These are phyloP conservation scores for Lasioglossum albipes DNA, from an alignment of 1,140 invertebrate genomes.

Conservation along the genomic window DNA sequence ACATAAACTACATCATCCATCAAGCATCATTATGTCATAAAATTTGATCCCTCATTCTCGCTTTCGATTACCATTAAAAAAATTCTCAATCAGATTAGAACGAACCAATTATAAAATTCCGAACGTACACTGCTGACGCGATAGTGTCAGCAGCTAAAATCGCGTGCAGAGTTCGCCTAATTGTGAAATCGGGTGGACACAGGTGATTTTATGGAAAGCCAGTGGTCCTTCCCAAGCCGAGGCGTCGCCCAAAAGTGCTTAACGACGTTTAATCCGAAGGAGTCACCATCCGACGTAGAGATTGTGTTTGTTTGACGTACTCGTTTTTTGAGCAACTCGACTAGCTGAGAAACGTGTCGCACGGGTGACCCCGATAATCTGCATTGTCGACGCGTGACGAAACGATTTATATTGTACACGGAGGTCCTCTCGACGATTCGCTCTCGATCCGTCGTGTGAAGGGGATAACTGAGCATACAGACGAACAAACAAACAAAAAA, in stretches of 20 bases:
- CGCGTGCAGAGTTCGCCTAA: too few species aligned
- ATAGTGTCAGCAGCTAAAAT: too few species aligned
- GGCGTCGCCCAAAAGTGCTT: slow-evolving; percentile 34
- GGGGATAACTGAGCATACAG: slow-evolving; percentile 26
- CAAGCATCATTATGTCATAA: too few species aligned
- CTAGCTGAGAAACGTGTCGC: slow-evolving; percentile 2
- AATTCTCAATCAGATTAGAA: too few species aligned
- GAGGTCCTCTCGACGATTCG: slow-evolving; percentile 48
- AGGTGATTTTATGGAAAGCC: neutral
- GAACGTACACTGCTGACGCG: too few species aligned
- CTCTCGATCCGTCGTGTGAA: slow-evolving; percentile 40
- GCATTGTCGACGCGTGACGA: slow-evolving; percentile 18
- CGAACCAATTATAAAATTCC: too few species aligned
- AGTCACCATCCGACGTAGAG: slow-evolving; percentile 32
- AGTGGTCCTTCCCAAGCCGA: neutral
- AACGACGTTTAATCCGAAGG: slow-evolving; percentile 25
- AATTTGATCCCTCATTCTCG: too few species aligned
- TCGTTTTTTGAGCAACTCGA: slow-evolving; percentile 31
- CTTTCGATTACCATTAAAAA: too few species aligned
- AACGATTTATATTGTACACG: slow-evolving; percentile 30
- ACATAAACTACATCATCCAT: too few species aligned
- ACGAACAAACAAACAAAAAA: neutral
- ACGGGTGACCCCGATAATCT: slow-evolving; percentile 7
- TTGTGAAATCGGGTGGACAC: too few species aligned
- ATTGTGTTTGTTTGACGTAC: slow-evolving; percentile 24